Percentiles rank a stretch among this genome's conserved stretches.
Conservation (phyloP, 2,888 invertebrate species). For the Geotrupes spiniger region DNA sequence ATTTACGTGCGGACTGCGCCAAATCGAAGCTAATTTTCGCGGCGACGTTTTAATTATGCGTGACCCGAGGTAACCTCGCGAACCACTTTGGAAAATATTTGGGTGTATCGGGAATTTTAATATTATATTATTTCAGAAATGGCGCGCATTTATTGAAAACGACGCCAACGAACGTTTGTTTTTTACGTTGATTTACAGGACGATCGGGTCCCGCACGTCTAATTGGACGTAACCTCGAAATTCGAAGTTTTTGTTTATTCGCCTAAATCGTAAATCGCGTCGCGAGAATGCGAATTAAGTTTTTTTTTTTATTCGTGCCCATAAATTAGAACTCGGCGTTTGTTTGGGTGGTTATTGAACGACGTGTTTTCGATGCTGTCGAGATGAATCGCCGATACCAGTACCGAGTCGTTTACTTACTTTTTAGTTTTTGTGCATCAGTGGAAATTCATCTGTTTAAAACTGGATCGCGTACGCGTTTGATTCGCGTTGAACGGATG, state of each 20-base stretch:
- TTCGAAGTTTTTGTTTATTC: slow-evolving; percentile 8
- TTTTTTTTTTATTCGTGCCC: not conserved
- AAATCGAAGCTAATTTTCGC: slow-evolving; percentile 42
- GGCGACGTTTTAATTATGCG: slow-evolving; percentile 24
- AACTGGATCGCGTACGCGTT: no score
- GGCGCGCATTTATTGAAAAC: slow-evolving; percentile 21
- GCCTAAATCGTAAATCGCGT: slow-evolving; percentile 7
- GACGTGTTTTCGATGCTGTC: no score
- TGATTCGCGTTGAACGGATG: no score
- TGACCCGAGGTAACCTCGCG: slow-evolving; percentile 23
- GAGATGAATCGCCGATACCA: no score
- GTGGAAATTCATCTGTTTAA: no score
- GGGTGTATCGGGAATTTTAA: slow-evolving; percentile 49
- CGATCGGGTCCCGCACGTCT: slow-evolving; percentile 8
- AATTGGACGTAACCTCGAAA: slow-evolving; percentile 1
- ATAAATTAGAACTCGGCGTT: no score
- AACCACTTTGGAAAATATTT: slow-evolving; percentile 43
- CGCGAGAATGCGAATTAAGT: not conserved
- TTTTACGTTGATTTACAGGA: slow-evolving; percentile 4
- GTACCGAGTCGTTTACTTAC: no score
- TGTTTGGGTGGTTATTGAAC: no score
- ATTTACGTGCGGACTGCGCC: slow-evolving; percentile 23
- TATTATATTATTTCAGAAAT: slow-evolving; percentile 47
- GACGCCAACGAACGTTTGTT: slow-evolving; percentile 17
- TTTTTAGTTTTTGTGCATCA: no score